These are phyloP conservation scores for Mythimna impura DNA, from an alignment of 2,888 invertebrate species.

Conservation along the genomic window DNA sequence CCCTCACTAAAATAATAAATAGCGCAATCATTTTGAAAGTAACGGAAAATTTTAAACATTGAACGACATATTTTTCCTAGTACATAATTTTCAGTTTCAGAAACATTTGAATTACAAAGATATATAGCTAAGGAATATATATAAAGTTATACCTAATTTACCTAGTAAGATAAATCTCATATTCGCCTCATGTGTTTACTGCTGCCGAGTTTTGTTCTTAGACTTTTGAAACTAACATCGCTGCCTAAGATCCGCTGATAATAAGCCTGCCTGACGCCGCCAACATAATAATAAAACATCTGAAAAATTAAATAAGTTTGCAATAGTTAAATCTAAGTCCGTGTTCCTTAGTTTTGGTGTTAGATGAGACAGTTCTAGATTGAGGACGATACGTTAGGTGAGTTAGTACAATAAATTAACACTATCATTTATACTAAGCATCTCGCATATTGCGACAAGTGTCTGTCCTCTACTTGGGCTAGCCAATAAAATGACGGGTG, in stretches of 20 bases:
- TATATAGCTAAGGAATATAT: conserved; percentile 67
- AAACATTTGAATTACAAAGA: conserved; percentile 60
- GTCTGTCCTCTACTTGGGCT: conserved; percentile 35
- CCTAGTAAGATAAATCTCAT: conserved; percentile 58
- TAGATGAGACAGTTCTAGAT: conserved; percentile 45
- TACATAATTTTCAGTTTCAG: conserved; percentile 55
- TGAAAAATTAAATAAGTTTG: conserved; percentile 81
- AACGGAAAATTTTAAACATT: conserved; percentile 48
- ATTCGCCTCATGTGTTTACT: conserved; percentile 63
- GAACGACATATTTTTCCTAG: conserved; percentile 55
- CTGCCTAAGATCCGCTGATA: conserved; percentile 69
- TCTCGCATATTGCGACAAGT: conserved; percentile 27
- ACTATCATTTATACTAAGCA: conserved; percentile 51
- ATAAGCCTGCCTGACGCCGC: conserved; percentile 77
- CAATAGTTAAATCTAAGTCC: conserved; percentile 71
- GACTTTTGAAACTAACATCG: conserved; percentile 68
- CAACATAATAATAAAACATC: conserved; percentile 78
- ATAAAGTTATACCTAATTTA: conserved; percentile 64
- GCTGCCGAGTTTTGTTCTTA: conserved; percentile 63
- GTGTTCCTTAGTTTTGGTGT: conserved; percentile 47
- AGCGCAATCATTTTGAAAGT: conserved; percentile 41
- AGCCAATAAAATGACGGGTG: conserved; percentile 35
- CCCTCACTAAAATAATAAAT: conserved; percentile 52
- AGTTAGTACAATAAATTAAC: conserved; percentile 58
- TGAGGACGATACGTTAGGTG: conserved; percentile 37